Conservation (phyloP, 2,113 vertebrate species). For the Arenaria interpres region DNA sequence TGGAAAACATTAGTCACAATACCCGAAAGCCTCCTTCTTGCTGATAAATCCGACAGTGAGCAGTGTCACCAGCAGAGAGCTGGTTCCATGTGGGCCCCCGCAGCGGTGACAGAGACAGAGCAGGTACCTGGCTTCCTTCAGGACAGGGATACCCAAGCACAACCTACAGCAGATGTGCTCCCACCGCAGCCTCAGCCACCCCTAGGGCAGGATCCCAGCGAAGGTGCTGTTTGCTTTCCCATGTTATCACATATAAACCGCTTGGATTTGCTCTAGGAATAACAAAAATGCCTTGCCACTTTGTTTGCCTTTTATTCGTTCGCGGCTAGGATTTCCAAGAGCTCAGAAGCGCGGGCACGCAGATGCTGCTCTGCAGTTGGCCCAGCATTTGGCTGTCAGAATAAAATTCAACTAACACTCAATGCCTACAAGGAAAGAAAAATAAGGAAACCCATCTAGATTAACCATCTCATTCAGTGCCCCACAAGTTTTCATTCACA, state of each 20-base stretch:
- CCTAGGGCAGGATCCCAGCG: neutral
- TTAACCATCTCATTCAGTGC: constrained; percentile 35
- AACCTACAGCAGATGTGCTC: neutral
- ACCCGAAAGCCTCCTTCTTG: neutral
- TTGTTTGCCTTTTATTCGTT: neutral
- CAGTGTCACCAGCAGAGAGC: neutral
- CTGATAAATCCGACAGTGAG: neutral
- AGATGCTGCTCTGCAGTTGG: neutral
- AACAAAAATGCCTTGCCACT: neutral
- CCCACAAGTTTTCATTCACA: constrained; percentile 65
- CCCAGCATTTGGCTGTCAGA: constrained; percentile 3
- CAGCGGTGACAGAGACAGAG: neutral
- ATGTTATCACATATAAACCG: neutral
- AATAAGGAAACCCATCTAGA: constrained; percentile 64
- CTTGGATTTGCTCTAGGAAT: constrained; percentile 21
- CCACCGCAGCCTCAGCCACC: neutral
- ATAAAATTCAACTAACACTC: constrained; percentile 40
- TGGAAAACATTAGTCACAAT: neutral
- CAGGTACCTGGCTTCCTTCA: neutral
- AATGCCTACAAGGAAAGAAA: constrained; percentile 54
- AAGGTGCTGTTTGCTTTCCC: neutral
- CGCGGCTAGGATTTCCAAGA: constrained; percentile 1
- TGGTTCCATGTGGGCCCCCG: neutral
- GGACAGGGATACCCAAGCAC: neutral
- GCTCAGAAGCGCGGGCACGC: constrained; percentile 12